These are phyloP conservation scores for Dipodomys stephensi DNA, from an alignment of 2,113 vertebrate species.

Conservation along the genomic window DNA sequence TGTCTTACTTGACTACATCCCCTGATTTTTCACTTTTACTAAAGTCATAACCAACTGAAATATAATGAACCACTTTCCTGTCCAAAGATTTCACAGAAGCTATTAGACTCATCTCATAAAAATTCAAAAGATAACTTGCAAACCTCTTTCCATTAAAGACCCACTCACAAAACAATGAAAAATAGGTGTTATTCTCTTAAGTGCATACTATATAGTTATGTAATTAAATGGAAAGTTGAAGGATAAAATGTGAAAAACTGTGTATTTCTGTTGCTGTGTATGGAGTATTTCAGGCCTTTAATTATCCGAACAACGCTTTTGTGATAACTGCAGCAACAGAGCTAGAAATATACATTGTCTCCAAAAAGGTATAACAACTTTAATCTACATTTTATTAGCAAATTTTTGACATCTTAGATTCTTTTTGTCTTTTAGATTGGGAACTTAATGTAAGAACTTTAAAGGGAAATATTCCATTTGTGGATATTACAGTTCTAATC, in stretches of 20 bases:
- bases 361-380: not conserved
- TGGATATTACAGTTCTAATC: not conserved
- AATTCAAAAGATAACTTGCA: not conserved
- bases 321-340: not conserved
- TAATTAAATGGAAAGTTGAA: not conserved
- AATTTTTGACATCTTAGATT: not conserved
- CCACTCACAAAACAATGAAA: constrained; percentile 35
- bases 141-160: not conserved
- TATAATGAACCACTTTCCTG: not conserved
- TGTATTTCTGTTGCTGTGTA: not conserved
- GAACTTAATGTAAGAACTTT: not conserved
- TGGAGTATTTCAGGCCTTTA: not conserved
- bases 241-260: not conserved
- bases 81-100: not conserved
- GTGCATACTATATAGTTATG: not conserved
- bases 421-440: not conserved
- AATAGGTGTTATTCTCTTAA: not conserved
- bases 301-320: not conserved
- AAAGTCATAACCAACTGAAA: not conserved
- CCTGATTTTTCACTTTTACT: not conserved
- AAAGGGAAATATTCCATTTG: not conserved
- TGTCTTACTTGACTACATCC: not conserved
- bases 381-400: not conserved
- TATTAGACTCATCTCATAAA: not conserved
- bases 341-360: not conserved